Percentiles rank a stretch among this genome's conserved stretches.
Conservation (phyloP, 2,797 vertebrate genomes). For the Glossophaga mutica region DNA sequence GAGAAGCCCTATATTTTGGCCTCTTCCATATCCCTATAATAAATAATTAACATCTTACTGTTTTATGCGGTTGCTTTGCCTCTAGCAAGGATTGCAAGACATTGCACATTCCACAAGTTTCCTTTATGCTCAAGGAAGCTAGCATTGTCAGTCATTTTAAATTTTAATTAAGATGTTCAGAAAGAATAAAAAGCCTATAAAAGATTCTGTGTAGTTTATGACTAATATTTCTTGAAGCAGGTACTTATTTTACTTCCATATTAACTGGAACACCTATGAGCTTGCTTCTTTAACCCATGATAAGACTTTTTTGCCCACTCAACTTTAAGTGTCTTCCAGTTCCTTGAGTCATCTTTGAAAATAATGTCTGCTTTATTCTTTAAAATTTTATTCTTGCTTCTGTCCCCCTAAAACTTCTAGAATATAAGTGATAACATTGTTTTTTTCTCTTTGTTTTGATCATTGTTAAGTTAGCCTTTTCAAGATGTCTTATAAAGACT, state of each 20-base stretch:
- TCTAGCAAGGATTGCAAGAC: conserved; percentile 47
- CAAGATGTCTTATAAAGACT: background rate
- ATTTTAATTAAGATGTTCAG: conserved; percentile 70
- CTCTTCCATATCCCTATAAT: conserved; percentile 58
- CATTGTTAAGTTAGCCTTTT: background rate
- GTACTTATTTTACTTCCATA: conserved; percentile 31
- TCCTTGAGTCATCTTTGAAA: conserved; percentile 24
- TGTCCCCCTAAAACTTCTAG: background rate
- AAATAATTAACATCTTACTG: conserved; percentile 66
- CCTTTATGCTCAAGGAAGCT: conserved; percentile 43
- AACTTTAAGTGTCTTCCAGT: background rate
- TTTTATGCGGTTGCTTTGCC: conserved; percentile 49
- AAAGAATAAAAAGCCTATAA: conserved; percentile 46
- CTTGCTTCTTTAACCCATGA: background rate
- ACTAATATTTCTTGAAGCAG: conserved; percentile 55
- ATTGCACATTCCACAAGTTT: background rate
- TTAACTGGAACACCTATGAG: conserved; percentile 15
- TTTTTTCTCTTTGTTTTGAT: background rate
- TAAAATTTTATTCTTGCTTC: background rate
- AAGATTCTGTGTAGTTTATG: conserved; percentile 54
- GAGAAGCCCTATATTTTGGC: conserved; percentile 45
- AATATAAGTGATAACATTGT: background rate
- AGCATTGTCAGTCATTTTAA: conserved; percentile 61
- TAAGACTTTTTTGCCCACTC: background rate
- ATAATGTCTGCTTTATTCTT: background rate